A percentile compares a stretch with the other conserved stretches of the same genome.
Evolutionary conservation across 2,888 invertebrate species (phyloP).

Genomic region (Troides helena): DNA sequence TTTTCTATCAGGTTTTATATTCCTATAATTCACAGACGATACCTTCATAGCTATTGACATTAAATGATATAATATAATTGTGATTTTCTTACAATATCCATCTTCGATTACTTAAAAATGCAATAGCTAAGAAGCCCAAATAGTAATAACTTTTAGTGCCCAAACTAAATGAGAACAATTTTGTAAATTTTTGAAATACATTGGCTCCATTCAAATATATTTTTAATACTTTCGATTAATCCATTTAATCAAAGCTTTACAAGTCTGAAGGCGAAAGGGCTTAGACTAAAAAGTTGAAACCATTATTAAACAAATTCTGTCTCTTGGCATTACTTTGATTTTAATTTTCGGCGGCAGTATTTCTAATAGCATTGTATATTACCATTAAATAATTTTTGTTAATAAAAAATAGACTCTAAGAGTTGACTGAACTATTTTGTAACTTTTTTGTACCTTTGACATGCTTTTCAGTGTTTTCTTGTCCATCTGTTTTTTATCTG

Average conservation of each 20-base stretch:
- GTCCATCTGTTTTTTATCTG: neutral
- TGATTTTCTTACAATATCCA: neutral
- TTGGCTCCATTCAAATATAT: slow-evolving; percentile 42
- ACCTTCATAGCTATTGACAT: slow-evolving; percentile 53
- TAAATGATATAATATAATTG: slow-evolving; percentile 7
- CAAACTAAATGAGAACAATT: slow-evolving; percentile 44
- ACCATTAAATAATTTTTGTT: slow-evolving; percentile 63
- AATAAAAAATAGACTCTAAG: slow-evolving; percentile 53
- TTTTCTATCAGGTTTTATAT: slow-evolving; percentile 16
- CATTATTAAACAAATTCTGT: slow-evolving; percentile 60
- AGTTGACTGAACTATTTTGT: slow-evolving; percentile 51
- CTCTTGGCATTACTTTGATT: slow-evolving; percentile 73
- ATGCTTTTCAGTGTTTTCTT: slow-evolving; percentile 43
- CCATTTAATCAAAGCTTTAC: slow-evolving; percentile 57
- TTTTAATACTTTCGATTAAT: slow-evolving; percentile 47
- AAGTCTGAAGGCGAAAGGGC: slow-evolving; percentile 72
- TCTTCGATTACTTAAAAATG: slow-evolving; percentile 25
- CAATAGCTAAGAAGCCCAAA: slow-evolving; percentile 52
- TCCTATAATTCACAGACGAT: slow-evolving; percentile 39
- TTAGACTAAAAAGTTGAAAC: slow-evolving; percentile 63
- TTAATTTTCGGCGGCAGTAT: slow-evolving; percentile 78
- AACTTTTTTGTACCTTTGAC: slow-evolving; percentile 53
- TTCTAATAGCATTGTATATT: slow-evolving; percentile 79
- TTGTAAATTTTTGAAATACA: slow-evolving; percentile 38
- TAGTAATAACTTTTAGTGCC: slow-evolving; percentile 53